These are phyloP conservation scores for Acanthosepion pharaonis DNA, from an alignment of 2,888 invertebrate genomes.

Conservation along the genomic window DNA sequence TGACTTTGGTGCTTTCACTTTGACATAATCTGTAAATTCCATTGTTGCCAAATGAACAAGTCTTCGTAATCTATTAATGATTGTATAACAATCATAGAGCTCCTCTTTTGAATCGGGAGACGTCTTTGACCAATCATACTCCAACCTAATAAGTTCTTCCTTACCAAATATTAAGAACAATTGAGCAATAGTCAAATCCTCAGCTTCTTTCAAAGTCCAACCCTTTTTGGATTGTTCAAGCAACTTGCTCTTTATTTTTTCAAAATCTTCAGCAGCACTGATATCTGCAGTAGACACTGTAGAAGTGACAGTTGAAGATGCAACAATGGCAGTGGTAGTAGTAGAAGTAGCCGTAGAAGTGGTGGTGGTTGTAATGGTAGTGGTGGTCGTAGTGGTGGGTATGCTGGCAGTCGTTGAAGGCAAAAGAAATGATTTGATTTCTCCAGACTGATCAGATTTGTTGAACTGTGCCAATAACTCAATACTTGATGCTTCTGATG, in stretches of 20 bases:
- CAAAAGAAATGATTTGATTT: background rate
- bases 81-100: conserved; percentile 53
- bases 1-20: conserved; percentile 51
- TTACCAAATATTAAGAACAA: conserved; percentile 84
- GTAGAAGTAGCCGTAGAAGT: background rate
- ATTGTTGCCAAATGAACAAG: conserved; percentile 70
- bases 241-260: conserved; percentile 48
- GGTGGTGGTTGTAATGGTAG: background rate
- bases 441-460: background rate
- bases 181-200: conserved; percentile 89
- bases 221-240: conserved; percentile 76
- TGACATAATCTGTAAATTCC: conserved; percentile 67
- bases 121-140: conserved; percentile 74
- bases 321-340: background rate
- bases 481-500: background rate
- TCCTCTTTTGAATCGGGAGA: conserved; percentile 53
- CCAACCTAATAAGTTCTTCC: conserved; percentile 73
- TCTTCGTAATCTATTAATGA: conserved; percentile 68
- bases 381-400: background rate
- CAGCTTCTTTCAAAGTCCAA: conserved; percentile 86
- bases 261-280: conserved; percentile 40
- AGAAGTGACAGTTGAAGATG: background rate
- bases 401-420: background rate
- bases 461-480: background rate
- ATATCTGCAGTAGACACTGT: background rate